Evolutionary conservation across 2,113 vertebrate genomes (phyloP).

Genomic region (Crotophaga sulcirostris): DNA sequence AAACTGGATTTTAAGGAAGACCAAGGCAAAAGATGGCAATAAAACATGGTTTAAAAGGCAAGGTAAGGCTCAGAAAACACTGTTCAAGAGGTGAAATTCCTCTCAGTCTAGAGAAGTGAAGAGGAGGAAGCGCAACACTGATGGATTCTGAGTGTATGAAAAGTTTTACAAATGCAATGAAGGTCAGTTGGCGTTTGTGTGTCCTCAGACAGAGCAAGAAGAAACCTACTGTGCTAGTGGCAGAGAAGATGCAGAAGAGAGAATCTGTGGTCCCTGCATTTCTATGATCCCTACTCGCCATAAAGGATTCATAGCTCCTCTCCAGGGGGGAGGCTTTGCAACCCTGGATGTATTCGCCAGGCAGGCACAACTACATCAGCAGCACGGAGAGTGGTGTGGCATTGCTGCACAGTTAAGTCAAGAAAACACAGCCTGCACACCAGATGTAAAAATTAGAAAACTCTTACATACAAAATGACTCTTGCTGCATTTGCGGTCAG

Average conservation of each 20-base stretch:
- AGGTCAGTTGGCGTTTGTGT: not conserved
- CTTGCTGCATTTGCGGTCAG: not conserved
- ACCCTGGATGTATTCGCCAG: not conserved
- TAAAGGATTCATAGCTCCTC: not conserved
- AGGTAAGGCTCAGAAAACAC: not conserved
- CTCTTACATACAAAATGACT: not conserved
- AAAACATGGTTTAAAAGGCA: not conserved
- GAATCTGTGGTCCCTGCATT: rapidly evolving
- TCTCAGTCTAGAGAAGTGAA: not conserved
- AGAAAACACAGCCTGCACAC: not conserved
- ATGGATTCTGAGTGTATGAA: rapidly evolving
- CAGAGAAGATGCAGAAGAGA: not conserved
- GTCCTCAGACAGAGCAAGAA: not conserved
- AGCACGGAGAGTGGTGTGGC: rapidly evolving
- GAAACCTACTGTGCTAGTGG: not conserved
- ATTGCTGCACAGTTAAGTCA: rapidly evolving
- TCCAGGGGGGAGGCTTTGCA: not conserved
- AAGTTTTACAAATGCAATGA: not conserved
- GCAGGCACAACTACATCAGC: rapidly evolving
- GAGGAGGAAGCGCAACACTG: not conserved
- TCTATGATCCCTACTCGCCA: rapidly evolving
- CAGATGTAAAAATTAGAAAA: not conserved
- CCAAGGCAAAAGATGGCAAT: not conserved
- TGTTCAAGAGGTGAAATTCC: not conserved
- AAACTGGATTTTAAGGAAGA: not conserved